These are phyloP conservation scores for Aphelocoma californica DNA, from an alignment of 2,797 vertebrate species.

Conservation along the genomic window DNA sequence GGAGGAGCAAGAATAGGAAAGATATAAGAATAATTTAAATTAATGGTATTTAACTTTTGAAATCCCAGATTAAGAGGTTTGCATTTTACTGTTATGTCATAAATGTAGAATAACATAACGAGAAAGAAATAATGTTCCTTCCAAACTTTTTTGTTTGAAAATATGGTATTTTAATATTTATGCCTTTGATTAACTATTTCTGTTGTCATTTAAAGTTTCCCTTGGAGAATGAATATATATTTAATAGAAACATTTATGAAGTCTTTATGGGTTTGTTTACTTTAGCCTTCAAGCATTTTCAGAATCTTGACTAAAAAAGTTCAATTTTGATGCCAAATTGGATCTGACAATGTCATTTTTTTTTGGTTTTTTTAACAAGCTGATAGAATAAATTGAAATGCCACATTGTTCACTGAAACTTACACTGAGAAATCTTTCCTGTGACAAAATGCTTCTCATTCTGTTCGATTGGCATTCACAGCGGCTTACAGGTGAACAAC, in stretches of 20 bases:
- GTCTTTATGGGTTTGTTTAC: neutral
- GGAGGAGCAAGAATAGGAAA: neutral
- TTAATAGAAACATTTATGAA: neutral
- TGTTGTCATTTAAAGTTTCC: neutral
- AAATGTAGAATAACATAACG: neutral
- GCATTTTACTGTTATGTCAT: neutral
- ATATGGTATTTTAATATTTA: neutral
- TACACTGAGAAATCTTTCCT: neutral
- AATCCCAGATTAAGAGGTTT: neutral
- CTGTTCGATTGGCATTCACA: neutral
- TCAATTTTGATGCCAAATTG: neutral
- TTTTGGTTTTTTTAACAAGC: neutral
- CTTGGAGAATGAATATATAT: neutral
- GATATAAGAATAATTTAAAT: neutral
- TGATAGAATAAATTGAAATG: neutral
- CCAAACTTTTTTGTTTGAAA: neutral
- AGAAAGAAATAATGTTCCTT: neutral
- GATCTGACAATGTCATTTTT: neutral
- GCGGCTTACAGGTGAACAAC: neutral
- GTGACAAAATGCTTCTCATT: constrained; percentile 1
- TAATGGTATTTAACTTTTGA: neutral
- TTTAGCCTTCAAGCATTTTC: neutral
- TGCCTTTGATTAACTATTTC: neutral
- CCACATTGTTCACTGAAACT: neutral
- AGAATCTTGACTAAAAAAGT: neutral